Evolutionary conservation across 2,113 vertebrate genomes (phyloP).

Genomic region (Proterorhinus semilunaris): DNA sequence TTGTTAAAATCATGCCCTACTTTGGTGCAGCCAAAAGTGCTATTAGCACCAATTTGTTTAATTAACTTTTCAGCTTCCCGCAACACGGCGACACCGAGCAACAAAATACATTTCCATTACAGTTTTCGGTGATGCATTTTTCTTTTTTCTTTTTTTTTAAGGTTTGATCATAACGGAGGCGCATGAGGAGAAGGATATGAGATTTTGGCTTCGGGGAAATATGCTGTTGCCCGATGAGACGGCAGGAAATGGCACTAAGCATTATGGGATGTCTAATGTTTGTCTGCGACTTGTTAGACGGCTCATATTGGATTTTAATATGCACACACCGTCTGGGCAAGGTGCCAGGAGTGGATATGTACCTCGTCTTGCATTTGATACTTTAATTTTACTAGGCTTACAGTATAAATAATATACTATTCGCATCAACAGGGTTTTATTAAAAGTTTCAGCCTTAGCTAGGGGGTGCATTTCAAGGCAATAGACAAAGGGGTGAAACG

Average conservation of each 20-base stretch:
- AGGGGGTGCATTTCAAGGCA: too few relatives aligned
- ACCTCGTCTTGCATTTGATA: not conserved
- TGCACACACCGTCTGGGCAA: not conserved
- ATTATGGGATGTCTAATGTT: slow-evolving; percentile 1
- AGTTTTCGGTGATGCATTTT: not conserved
- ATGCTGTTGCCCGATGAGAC: slow-evolving; percentile 2
- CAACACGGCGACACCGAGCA: not conserved
- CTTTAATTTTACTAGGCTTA: not conserved
- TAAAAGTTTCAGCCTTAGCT: too few relatives aligned
- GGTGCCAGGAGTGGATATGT: not conserved
- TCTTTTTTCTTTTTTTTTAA: not conserved
- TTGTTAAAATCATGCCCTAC: not conserved
- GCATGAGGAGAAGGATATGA: slow-evolving; percentile 5
- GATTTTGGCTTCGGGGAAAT: slow-evolving; percentile 12
- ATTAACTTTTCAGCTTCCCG: slow-evolving; percentile 4
- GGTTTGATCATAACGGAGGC: not conserved
- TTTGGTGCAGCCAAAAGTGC: not conserved
- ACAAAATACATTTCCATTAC: not conserved
- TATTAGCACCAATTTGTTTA: not conserved
- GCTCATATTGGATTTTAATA: slow-evolving; percentile 7
- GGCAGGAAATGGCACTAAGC: slow-evolving; percentile 1
- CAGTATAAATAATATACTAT: too few relatives aligned
- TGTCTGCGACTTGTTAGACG: slow-evolving; percentile 1
- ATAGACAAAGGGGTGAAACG: too few relatives aligned
- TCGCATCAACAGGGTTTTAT: too few relatives aligned